phyloP scores from a whole-genome alignment of 2,888 invertebrate genomes.

The Caenorhabditis becei region DNA sequence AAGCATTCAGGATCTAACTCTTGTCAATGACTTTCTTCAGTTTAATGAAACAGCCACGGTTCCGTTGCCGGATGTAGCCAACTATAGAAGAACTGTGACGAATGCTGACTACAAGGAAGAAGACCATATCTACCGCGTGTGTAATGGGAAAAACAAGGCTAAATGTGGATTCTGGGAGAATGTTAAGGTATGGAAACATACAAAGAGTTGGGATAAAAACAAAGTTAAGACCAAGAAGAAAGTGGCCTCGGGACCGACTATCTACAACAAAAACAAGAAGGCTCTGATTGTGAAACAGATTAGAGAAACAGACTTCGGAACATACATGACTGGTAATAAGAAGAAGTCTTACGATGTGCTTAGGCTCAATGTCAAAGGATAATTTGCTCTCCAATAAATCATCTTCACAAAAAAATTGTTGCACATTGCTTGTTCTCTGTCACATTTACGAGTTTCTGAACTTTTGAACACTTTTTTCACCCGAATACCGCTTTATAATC shows the following conservation, averaged over 20 bases:
- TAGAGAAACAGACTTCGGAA: slow-evolving; percentile 26
- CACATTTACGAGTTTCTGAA: too few relatives aligned
- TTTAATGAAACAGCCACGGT: slow-evolving; percentile 13
- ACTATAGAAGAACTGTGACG: slow-evolving; percentile 18
- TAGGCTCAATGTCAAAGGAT: too few relatives aligned
- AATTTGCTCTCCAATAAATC: too few relatives aligned
- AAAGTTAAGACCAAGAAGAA: slow-evolving; percentile 4
- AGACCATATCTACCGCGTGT: slow-evolving; percentile 30
- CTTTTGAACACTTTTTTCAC: too few relatives aligned
- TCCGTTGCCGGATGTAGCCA: slow-evolving; percentile 14
- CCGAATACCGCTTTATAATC: too few relatives aligned
- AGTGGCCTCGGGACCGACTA: slow-evolving; percentile 38
- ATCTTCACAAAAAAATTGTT: too few relatives aligned
- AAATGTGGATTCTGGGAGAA: slow-evolving; percentile 47
- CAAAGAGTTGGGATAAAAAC: neutral
- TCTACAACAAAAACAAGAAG: slow-evolving; percentile 46
- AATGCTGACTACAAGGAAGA: neutral
- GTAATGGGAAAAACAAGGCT: slow-evolving; percentile 34
- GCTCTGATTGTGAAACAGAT: slow-evolving; percentile 38
- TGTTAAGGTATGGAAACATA: slow-evolving; percentile 13
- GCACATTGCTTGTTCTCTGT: too few relatives aligned
- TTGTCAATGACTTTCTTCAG: too few relatives aligned
- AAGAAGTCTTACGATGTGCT: neutral
- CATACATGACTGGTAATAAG: slow-evolving; percentile 41
- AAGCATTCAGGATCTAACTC: too few relatives aligned